Conservation (phyloP, 2,888 invertebrate genomes). For the Eupithecia abbreviata region DNA sequence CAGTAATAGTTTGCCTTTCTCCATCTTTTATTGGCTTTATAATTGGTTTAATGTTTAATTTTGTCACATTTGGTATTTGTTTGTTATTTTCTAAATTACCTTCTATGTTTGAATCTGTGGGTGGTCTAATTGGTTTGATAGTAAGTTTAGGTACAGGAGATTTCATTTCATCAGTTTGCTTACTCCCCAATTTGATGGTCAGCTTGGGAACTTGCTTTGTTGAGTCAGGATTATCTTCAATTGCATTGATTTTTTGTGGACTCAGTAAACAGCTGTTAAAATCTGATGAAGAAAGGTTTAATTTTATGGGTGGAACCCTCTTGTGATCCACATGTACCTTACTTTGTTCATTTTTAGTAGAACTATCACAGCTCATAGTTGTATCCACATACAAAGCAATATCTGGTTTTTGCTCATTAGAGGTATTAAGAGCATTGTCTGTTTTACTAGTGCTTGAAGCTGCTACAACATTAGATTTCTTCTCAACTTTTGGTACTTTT, state of each 20-base stretch:
- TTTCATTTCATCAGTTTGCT: constrained; percentile 70
- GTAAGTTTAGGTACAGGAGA: constrained; percentile 74
- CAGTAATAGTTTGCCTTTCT: constrained; percentile 44
- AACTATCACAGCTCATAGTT: constrained; percentile 31
- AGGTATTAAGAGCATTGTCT: constrained; percentile 16
- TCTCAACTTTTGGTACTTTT: constrained; percentile 34
- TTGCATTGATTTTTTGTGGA: constrained; percentile 47
- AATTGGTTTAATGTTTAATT: constrained; percentile 77
- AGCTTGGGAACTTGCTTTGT: constrained; percentile 78
- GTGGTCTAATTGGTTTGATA: constrained; percentile 67
- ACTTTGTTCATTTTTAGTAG: constrained; percentile 28
- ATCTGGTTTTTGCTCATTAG: constrained; percentile 21
- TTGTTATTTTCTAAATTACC: constrained; percentile 46
- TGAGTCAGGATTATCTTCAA: constrained; percentile 54
- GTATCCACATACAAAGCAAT: constrained; percentile 14
- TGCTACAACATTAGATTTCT: constrained; percentile 37
- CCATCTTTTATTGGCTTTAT: constrained; percentile 60
- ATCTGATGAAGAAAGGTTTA: constrained; percentile 50
- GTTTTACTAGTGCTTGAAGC: constrained; percentile 26
- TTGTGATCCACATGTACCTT: constrained; percentile 48
- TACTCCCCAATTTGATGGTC: constrained; percentile 76
- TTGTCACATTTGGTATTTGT: constrained; percentile 64
- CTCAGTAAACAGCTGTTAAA: constrained; percentile 37
- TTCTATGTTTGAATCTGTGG: constrained; percentile 47
- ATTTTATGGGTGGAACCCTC: constrained; percentile 63